A percentile compares a stretch with the other conserved stretches of the same genome.
Evolutionary conservation across 2,888 invertebrate genomes (phyloP).

Genomic region (Ennomos fuscantarius): DNA sequence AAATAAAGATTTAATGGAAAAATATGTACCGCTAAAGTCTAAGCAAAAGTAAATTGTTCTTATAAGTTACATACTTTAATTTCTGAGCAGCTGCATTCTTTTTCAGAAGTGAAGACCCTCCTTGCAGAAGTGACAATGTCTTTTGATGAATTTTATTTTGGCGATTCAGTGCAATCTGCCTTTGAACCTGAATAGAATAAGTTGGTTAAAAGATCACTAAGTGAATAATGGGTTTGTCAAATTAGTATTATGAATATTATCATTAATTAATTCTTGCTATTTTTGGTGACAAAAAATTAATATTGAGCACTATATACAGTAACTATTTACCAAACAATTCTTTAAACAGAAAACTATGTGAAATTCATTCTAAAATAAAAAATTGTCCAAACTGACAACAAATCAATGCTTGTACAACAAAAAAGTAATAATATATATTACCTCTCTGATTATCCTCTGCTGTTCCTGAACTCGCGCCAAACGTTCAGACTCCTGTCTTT

Average conservation of each 20-base stretch:
- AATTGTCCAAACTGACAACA: too few relatives aligned
- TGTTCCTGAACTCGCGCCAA: slow-evolving; percentile 93
- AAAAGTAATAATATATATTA: slow-evolving; percentile 35
- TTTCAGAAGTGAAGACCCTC: slow-evolving; percentile 85
- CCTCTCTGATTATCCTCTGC: slow-evolving; percentile 92
- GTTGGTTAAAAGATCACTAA: too few relatives aligned
- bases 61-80: slow-evolving; percentile 67
- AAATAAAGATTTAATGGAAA: slow-evolving; percentile 35
- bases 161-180: slow-evolving; percentile 90
- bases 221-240: too few relatives aligned
- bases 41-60: neutral
- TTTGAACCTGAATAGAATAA: slow-evolving; percentile 83
- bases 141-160: slow-evolving; percentile 89
- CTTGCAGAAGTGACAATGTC: slow-evolving; percentile 90
- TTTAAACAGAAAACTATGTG: too few relatives aligned
- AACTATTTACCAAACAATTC: too few relatives aligned
- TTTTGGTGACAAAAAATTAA: too few relatives aligned
- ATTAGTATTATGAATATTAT: too few relatives aligned
- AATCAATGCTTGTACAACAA: too few relatives aligned
- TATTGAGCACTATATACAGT: too few relatives aligned
- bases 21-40: neutral
- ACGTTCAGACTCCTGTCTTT: slow-evolving; percentile 96
- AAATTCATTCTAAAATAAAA: too few relatives aligned
- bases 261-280: too few relatives aligned
- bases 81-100: slow-evolving; percentile 72